Evolutionary conservation across 2,888 invertebrate genomes (phyloP), one percentile per base, ranked within the genome.

Genomic region (Limnephilus marmoratus): DNA sequence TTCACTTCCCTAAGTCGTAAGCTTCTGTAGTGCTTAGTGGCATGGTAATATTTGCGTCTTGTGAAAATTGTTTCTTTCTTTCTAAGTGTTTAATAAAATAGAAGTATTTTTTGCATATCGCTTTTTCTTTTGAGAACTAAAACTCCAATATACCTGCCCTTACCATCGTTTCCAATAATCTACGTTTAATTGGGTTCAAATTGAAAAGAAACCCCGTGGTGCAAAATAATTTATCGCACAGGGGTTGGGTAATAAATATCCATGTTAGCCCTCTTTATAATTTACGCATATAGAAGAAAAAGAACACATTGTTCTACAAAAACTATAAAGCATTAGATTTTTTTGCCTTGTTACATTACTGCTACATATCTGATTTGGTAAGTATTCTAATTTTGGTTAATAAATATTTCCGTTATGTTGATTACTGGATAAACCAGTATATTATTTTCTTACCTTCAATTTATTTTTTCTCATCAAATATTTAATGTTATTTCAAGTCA

Each of bases 201-300:
- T 68, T 13, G 34, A 83, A 83, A 83, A 34, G 29, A 37, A 31
- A 83, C 82, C 34, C 82, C 18, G 82, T 15, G 15, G 31, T 83
- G 82, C 82, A 83, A 83, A 83, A 83, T 83, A 83, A 83, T 83
- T 83, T 83, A 83, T 83, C 31, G 31, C 34, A 1, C 82, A 18
- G 34, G 15, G 82, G 82, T 83, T 37, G 34, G 82, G 24, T 37
- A 34, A 83, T 83, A 83, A 83, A 83, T 83, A 34, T 34, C 82
- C 82, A 83, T 31, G 34, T 37, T 83, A 37, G 82, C 34, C 82
- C 82, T 34, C 34, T 37, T 83, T 34, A 83, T 31, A 24, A 83
- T 83, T 83, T 83, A 37, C 24, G 68, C 68, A 68, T 24, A 24
- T 24, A 68, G 9, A 24, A n/a, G 68, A 68, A n/a, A 68, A n/a